A percentile compares a stretch with the other conserved stretches of the same genome.
Evolutionary conservation across 2,797 vertebrate species (phyloP).

Genomic region (Xenops minutus): DNA sequence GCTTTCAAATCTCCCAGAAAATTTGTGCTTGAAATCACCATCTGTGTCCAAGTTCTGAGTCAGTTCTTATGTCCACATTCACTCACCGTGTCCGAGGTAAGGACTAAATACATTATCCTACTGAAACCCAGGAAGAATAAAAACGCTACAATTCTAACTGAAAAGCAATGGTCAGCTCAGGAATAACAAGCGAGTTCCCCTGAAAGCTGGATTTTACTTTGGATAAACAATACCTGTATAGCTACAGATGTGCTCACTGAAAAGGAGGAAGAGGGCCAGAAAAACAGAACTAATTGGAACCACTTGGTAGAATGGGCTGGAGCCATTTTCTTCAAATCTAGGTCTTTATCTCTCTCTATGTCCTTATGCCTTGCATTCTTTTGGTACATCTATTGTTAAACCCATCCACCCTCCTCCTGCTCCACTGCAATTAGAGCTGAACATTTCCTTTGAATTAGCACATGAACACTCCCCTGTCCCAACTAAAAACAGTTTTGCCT

Average conservation of each 20-base stretch:
- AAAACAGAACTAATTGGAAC: conserved; percentile 17
- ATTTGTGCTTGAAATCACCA: neutral
- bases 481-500: conserved; percentile 43
- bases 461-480: conserved; percentile 17
- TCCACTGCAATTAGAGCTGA: conserved; percentile 6
- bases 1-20: conserved; percentile 1
- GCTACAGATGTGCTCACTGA: neutral
- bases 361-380: neutral
- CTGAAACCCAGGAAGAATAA: neutral
- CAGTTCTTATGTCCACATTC: neutral
- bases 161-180: neutral
- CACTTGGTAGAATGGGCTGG: neutral
- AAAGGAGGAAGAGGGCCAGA: neutral
- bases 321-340: conserved; percentile 44
- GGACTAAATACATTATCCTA: neutral
- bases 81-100: neutral
- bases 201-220: conserved; percentile 19
- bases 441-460: conserved; percentile 52
- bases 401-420: neutral
- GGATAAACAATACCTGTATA: neutral
- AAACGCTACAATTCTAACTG: neutral
- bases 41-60: neutral
- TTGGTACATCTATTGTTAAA: neutral
- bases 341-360: neutral
- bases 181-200: neutral